A percentile compares a stretch with the other conserved stretches of the same genome.
These are phyloP conservation scores for Poeciliopsis gracilis DNA, from an alignment of 2,797 vertebrate species.

Conservation along the genomic window DNA sequence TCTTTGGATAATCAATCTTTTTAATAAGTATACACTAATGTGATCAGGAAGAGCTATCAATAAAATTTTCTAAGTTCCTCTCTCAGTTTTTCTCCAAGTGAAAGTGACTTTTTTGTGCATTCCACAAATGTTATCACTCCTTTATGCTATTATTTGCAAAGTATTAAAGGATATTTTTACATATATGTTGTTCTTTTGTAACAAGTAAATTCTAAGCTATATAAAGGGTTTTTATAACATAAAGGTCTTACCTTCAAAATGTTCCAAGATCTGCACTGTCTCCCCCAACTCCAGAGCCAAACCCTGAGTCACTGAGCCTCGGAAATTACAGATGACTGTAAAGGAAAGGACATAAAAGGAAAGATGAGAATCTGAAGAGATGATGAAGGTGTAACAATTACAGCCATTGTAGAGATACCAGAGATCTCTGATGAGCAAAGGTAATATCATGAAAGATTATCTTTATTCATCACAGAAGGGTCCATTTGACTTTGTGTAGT, in stretches of 20 bases:
- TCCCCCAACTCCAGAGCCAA: conserved; percentile 95
- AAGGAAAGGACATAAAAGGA: conserved; percentile 11
- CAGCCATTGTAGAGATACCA: background rate
- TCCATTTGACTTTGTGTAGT: background rate
- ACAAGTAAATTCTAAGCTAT: background rate
- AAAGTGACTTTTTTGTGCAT: background rate
- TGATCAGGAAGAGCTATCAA: background rate
- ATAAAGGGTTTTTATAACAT: background rate
- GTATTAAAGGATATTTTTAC: background rate
- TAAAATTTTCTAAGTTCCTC: background rate
- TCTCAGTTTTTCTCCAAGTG: background rate
- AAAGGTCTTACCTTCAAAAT: conserved; percentile 91
- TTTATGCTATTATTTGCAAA: background rate
- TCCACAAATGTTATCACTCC: background rate
- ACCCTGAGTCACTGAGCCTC: conserved; percentile 88
- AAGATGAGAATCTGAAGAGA: background rate
- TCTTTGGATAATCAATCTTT: background rate
- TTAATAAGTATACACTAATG: background rate
- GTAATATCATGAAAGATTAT: background rate
- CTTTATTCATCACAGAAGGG: background rate
- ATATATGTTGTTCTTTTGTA: background rate
- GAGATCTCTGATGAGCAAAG: background rate
- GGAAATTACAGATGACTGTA: conserved; percentile 91
- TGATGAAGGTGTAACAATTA: background rate
- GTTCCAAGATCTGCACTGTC: conserved; percentile 95